These are phyloP conservation scores for Atrichornis clamosus DNA, from an alignment of 2,113 vertebrate species.

Conservation along the genomic window DNA sequence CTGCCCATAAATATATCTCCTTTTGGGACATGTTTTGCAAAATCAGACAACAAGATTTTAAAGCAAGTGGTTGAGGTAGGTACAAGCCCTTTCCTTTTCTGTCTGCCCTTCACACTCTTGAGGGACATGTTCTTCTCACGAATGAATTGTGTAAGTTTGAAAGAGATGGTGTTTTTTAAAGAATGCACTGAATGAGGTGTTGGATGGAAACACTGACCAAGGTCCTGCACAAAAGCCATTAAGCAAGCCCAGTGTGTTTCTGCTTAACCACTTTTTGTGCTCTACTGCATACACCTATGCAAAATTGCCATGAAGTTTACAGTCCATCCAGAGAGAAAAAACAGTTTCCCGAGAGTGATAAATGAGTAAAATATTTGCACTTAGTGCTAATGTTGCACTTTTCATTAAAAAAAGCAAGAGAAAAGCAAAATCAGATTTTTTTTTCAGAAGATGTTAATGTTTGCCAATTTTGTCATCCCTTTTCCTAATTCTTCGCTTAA, in stretches of 20 bases:
- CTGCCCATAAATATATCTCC: background rate
- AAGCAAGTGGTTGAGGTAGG: background rate
- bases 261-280: background rate
- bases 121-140: rapidly evolving
- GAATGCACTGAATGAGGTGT: background rate
- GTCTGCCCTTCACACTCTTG: rapidly evolving
- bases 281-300: background rate
- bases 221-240: background rate
- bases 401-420: background rate
- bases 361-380: background rate
- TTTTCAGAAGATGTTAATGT: background rate
- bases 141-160: background rate
- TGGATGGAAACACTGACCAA: background rate
- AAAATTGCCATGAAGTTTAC: background rate
- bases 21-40: background rate
- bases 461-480: background rate
- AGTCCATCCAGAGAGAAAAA: background rate
- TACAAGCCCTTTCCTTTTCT: background rate
- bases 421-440: background rate
- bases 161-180: background rate
- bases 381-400: background rate
- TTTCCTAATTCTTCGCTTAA: background rate
- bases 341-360: background rate
- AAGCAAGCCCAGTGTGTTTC: background rate
- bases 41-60: background rate